Evolutionary conservation across 2,888 invertebrate species (phyloP).

Genomic region (Agrochola litura): DNA sequence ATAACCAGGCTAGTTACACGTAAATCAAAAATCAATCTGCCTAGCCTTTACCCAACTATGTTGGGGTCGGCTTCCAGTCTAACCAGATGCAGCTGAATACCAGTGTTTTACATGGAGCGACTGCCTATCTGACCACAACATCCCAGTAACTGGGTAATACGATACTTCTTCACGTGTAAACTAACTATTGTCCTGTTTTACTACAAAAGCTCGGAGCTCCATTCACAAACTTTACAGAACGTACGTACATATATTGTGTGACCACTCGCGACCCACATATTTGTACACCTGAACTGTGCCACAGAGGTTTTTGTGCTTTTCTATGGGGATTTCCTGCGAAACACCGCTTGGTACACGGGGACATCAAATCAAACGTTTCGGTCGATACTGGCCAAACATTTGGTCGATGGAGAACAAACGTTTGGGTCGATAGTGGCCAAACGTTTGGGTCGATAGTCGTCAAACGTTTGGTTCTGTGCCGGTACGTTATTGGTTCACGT

Average conservation of each 20-base stretch:
- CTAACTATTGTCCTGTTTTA: background rate
- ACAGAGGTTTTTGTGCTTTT: constrained; percentile 16
- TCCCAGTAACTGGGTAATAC: too few relatives aligned
- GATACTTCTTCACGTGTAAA: too few relatives aligned
- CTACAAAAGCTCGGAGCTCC: background rate
- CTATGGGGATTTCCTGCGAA: constrained; percentile 1
- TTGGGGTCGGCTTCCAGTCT: too few relatives aligned
- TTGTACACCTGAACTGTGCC: constrained; percentile 20
- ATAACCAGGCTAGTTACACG: too few relatives aligned
- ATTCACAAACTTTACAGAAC: constrained; percentile 2
- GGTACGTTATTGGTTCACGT: background rate
- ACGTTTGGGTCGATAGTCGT: constrained; percentile 6
- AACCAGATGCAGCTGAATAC: too few relatives aligned
- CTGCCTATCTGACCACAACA: too few relatives aligned
- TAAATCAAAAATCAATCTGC: too few relatives aligned
- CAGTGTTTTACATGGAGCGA: too few relatives aligned
- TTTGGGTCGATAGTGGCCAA: background rate
- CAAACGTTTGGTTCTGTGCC: background rate
- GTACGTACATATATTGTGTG: constrained; percentile 10
- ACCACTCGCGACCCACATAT: constrained; percentile 40
- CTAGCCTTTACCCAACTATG: too few relatives aligned
- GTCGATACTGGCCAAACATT: constrained; percentile 7
- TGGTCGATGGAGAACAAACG: constrained; percentile 2
- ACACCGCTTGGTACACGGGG: background rate
- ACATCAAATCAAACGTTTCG: constrained; percentile 36